Conservation (phyloP, 2,113 vertebrate species). For the Protobothrops mucrosquamatus region DNA sequence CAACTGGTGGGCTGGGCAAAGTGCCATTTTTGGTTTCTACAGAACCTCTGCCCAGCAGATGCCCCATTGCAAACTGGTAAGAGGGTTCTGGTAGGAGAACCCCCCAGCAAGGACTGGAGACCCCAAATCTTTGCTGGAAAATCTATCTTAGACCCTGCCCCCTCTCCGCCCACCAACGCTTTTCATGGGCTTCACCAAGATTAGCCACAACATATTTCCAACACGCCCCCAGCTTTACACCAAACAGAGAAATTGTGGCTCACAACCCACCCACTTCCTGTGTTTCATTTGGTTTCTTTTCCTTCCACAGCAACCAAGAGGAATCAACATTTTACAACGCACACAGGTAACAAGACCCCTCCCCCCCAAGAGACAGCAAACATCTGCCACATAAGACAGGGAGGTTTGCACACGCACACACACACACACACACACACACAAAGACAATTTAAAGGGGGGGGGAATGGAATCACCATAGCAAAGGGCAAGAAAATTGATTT, state of each 20-base stretch:
- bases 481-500: neutral
- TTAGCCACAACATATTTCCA: neutral
- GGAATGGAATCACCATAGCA: neutral
- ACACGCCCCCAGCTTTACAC: neutral
- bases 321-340: rapidly evolving
- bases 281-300: neutral
- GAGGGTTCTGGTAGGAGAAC: neutral
- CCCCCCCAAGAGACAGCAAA: neutral
- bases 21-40: no score
- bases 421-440: neutral
- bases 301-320: neutral
- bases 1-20: neutral
- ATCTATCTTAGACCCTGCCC: neutral
- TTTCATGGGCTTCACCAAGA: neutral
- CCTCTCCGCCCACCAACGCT: neutral
- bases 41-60: neutral
- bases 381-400: neutral
- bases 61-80: neutral
- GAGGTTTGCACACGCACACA: neutral
- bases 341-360: neutral
- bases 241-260: neutral
- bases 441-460: neutral
- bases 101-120: neutral
- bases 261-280: neutral
- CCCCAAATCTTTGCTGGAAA: neutral